Evolutionary conservation across 2,797 vertebrate genomes (phyloP), one percentile per base, ranked within the genome.

Genomic region (Parauchenoglanis ngamensis): DNA sequence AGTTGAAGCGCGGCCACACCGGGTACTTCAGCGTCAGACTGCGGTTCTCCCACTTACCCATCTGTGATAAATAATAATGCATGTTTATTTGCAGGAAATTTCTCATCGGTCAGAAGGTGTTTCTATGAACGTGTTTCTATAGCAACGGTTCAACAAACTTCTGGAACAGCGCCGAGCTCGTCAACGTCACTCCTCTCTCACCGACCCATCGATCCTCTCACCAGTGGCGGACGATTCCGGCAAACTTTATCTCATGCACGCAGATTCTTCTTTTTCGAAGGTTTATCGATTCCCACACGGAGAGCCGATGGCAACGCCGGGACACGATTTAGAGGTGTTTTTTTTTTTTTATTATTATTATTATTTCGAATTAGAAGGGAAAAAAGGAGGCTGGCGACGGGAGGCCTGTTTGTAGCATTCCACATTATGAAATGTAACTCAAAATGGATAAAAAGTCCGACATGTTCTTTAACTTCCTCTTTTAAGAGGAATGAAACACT

Each of bases 1-100:
- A 98, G 94, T 97, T 99, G 94, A 97, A 99, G 79, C 98, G 94
- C 0, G 98, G 98, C 98, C 98, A 99, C 91, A 99, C 98, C 0
- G 98, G 97, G 28, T 97, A 98, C 91, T 98, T 97, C 12, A 99
- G 95, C 70, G 95, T 97, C 94, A 99, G 93, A 2, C 95, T 97
- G 91, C 96, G 95, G 92, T 99, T 99, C 92, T 99, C 98, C 97
- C 98, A 97, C 91, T 96, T 98, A 15, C 98, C 98, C 94, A 98
- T 98, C 98, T 99, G 95, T 28, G 52, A 59, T 3, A 19, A 56
- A n/a, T 0, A 54, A 46, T 10, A 15, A 82, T 40, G 0, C 15
- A 40, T 1, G 6, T 35, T 40, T 21, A 40, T 40, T 21, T 19
- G 67, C 1, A 68, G 28, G 7, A 21, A 2, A 70, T 19, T 7